Percentiles rank a stretch among this genome's conserved stretches.
Conservation (phyloP, 2,113 vertebrate species). For the Morone chrysops region DNA sequence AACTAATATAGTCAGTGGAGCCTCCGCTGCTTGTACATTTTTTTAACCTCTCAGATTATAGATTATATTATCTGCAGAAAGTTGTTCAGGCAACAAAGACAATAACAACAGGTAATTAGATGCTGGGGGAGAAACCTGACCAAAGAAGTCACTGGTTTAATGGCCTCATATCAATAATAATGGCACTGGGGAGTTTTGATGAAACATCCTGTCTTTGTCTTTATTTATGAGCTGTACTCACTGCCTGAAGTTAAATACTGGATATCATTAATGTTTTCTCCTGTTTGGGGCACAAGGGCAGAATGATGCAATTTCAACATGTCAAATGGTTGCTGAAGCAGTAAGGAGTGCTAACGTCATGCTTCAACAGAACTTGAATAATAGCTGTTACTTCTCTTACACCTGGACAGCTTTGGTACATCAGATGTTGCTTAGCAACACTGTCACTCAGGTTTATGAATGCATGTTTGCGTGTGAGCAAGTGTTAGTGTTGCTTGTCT, state of each 20-base stretch:
- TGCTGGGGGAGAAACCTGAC: constrained; percentile 53
- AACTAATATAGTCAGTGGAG: too few species aligned
- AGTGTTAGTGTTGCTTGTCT: too few species aligned
- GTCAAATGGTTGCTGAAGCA: background rate
- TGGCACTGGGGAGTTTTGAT: background rate
- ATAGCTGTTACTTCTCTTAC: background rate
- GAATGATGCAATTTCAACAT: background rate
- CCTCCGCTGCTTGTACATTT: background rate
- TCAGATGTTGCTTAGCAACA: background rate
- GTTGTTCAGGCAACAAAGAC: constrained; percentile 38
- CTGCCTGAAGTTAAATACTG: background rate
- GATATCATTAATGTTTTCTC: background rate
- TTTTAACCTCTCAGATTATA: background rate
- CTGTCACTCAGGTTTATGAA: background rate
- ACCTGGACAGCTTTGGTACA: background rate
- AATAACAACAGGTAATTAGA: constrained; percentile 59
- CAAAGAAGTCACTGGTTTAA: constrained; percentile 60
- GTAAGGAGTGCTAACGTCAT: background rate
- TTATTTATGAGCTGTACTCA: background rate
- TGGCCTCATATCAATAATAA: constrained; percentile 42
- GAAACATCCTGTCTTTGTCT: background rate
- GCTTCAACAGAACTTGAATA: background rate
- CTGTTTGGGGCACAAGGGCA: background rate
- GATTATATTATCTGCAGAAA: constrained; percentile 26
- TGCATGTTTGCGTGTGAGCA: too few species aligned